phyloP scores from a whole-genome alignment of 2,113 vertebrate genomes.

The Calonectris borealis region DNA sequence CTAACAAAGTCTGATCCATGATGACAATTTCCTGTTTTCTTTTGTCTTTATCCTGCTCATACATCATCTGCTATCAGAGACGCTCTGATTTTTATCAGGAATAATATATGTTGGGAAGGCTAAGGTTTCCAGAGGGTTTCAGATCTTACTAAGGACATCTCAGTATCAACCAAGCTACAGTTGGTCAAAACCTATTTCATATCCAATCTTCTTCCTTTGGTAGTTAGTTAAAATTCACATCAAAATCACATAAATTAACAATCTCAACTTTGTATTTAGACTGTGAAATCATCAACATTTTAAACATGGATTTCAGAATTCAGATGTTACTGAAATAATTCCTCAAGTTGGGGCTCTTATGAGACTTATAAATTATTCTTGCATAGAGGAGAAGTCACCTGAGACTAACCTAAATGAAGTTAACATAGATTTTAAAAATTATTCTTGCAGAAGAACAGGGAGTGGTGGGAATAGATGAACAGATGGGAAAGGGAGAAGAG shows the following conservation, averaged over 20 bases:
- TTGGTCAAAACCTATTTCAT: neutral
- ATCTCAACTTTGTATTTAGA: neutral
- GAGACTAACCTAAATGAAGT: slow-evolving; percentile 71
- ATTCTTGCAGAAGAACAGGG: slow-evolving; percentile 64
- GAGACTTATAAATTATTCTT: slow-evolving; percentile 68
- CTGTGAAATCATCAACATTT: slow-evolving; percentile 23
- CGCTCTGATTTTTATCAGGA: neutral
- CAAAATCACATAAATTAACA: neutral
- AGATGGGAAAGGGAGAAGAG: slow-evolving; percentile 64
- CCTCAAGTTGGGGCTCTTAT: slow-evolving; percentile 23
- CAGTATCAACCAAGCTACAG: neutral
- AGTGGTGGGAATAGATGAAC: slow-evolving; percentile 70
- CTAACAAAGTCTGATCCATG: slow-evolving; percentile 24
- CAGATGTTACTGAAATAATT: slow-evolving; percentile 39
- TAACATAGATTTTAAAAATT: slow-evolving; percentile 69
- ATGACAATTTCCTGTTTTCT: slow-evolving; percentile 54
- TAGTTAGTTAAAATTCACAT: neutral
- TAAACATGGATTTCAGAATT: slow-evolving; percentile 42
- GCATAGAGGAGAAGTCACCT: slow-evolving; percentile 47
- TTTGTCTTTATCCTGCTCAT: slow-evolving; percentile 24
- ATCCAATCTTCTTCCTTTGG: neutral
- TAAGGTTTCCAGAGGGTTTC: neutral
- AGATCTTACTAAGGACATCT: neutral
- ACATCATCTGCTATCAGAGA: slow-evolving; percentile 19
- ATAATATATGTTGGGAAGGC: neutral